These are phyloP conservation scores for Myotis pilosus DNA, from an alignment of 2,797 vertebrate genomes.

Conservation along the genomic window DNA sequence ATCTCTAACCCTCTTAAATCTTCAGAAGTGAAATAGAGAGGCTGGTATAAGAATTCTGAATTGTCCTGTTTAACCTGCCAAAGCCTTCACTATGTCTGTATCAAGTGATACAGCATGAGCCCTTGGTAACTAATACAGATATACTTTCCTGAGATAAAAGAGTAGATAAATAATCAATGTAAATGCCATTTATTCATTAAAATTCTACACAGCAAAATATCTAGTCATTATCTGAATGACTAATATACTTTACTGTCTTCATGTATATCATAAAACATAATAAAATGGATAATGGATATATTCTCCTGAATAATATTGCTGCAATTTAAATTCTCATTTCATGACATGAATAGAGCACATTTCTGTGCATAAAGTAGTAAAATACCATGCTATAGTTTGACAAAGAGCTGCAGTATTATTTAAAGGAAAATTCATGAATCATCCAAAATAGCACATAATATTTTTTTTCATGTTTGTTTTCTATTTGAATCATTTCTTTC, in stretches of 20 bases:
- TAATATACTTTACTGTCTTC: constrained; percentile 40
- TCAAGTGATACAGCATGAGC: not conserved
- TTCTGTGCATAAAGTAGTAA: constrained; percentile 61
- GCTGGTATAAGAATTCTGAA: not conserved
- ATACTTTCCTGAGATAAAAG: not conserved
- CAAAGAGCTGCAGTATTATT: constrained; percentile 33
- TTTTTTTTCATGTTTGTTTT: constrained; percentile 47
- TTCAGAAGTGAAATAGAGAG: not conserved
- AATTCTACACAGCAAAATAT: constrained; percentile 34
- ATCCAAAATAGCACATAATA: not conserved
- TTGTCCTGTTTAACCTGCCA: not conserved
- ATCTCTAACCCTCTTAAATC: not conserved
- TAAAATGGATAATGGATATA: constrained; percentile 54
- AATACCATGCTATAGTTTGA: not conserved
- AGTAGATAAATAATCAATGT: constrained; percentile 24
- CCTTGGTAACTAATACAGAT: not conserved
- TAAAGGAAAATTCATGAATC: constrained; percentile 57
- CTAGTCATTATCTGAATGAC: constrained; percentile 1
- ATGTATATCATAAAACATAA: constrained; percentile 39
- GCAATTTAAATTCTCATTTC: constrained; percentile 47
- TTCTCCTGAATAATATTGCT: constrained; percentile 30
- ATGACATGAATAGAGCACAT: not conserved
- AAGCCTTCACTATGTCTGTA: not conserved
- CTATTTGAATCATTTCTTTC: constrained; percentile 42
- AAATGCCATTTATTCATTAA: constrained; percentile 37